A percentile compares a stretch with the other conserved stretches of the same genome.
These are phyloP conservation scores for Notocelia uddmanniana DNA, from an alignment of 2,888 invertebrate species.

Conservation along the genomic window DNA sequence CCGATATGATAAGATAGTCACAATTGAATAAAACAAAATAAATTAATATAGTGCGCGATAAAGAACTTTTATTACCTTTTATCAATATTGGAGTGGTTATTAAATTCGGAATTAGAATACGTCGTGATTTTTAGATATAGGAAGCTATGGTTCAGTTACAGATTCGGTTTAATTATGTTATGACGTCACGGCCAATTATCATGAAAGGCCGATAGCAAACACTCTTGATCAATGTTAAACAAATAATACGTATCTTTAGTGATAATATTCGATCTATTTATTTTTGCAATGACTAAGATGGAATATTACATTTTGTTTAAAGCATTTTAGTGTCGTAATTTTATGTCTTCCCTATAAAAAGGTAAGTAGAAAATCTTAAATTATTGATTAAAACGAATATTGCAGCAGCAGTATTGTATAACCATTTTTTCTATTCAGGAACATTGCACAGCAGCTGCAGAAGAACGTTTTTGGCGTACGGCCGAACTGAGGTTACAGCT, in stretches of 20 bases:
- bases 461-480: no score
- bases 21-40: slow-evolving; percentile 73
- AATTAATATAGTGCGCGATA: slow-evolving; percentile 71
- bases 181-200: slow-evolving; percentile 23
- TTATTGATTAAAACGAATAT: no score
- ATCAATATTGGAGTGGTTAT: slow-evolving; percentile 59
- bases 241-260: slow-evolving; percentile 29
- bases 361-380: no score
- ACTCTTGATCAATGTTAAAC: slow-evolving; percentile 22
- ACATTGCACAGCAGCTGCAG: no score
- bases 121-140: slow-evolving; percentile 42
- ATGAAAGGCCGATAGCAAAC: slow-evolving; percentile 9
- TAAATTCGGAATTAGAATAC: slow-evolving; percentile 46
- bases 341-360: no score
- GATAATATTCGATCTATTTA: slow-evolving; percentile 35
- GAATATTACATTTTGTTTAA: background rate
- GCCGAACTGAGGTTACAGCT: no score
- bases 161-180: background rate
- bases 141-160: background rate
- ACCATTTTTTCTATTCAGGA: no score
- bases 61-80: slow-evolving; percentile 63
- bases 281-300: slow-evolving; percentile 1
- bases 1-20: slow-evolving; percentile 49
- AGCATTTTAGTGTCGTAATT: background rate
- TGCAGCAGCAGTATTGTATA: no score